Evolutionary conservation across 2,888 invertebrate species (phyloP).

Genomic region (Cylindroiulus punctatus): DNA sequence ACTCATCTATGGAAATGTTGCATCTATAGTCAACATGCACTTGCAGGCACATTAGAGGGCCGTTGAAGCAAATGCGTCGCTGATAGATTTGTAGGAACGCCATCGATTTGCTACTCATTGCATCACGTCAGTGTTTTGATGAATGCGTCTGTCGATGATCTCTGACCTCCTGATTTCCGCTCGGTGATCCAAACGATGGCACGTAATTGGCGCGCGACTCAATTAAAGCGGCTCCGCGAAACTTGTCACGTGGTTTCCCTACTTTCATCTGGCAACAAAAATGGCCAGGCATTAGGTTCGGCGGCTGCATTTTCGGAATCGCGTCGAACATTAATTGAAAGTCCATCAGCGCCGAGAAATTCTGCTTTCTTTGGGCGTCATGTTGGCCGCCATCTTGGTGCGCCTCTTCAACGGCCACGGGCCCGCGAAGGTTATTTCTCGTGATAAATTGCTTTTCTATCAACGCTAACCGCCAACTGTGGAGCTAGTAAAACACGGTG

Average conservation of each 20-base stretch:
- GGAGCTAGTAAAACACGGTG: constrained; percentile 40
- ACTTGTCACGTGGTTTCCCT: no score
- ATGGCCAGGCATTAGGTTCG: no score
- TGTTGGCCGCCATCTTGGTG: neutral
- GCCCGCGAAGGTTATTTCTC: neutral
- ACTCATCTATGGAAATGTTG: neutral
- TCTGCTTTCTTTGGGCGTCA: no score
- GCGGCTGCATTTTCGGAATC: no score
- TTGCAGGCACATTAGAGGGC: neutral
- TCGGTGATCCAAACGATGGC: neutral
- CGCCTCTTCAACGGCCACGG: neutral
- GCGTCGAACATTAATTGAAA: no score
- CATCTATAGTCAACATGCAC: neutral
- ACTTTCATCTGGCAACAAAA: no score
- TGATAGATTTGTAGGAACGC: constrained; percentile 10
- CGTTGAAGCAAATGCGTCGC: neutral
- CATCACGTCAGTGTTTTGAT: constrained; percentile 26
- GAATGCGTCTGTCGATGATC: constrained; percentile 31
- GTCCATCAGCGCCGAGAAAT: no score
- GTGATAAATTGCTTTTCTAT: constrained; percentile 45
- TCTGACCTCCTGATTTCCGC: neutral
- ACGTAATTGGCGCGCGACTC: neutral
- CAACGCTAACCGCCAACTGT: constrained; percentile 34
- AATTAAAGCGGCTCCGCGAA: neutral
- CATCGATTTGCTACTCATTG: neutral